Base-by-base conservation (phyloP, 2,113 vertebrate genomes). In the Gadus macrocephalus region DNA sequence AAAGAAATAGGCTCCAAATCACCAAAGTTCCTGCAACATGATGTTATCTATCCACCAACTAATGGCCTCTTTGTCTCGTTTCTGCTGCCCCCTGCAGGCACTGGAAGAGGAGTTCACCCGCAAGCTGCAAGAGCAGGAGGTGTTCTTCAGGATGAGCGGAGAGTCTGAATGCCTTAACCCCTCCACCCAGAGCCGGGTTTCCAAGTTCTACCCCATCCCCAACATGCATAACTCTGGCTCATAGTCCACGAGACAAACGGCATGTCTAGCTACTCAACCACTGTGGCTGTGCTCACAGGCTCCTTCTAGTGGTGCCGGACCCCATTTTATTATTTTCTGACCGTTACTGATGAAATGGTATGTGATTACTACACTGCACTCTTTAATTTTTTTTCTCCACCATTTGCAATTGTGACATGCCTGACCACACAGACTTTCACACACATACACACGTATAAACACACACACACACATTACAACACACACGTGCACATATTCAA, bases 91-190 rank as follows among this genome's bases (percentile, higher is more conserved):
- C 81, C 87, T 90, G 82, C 86, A 99, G 97, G 95, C 94, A 0
- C 82, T 99, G 61, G 97, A 99, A 89, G 97, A 99, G 77, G 97
- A 99, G 87, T 99, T 99, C 93, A 95, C 95, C 28, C 92, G 97
- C 59, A 98, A 98, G 81, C 91, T 97, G 11, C 97, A 99, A 85
- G 97, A 99, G 81, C 97, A 99, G 86, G 97, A 99, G 84, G 95
- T 99, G 66, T 99, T 99, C 90, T 99, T 99, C 90, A 97, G 94
- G 92, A 98, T 98, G 96, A 97, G 95, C 64, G 97, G 97, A 31
- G 97, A 99, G 76, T 99, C 97, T 0, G 97, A 99, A 94, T 99
- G 96, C 94, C 96, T 99, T 93, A 99, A 99, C 84, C 97, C 97
- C 74, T 94, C 93, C 27, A 87, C 96, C 4, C 96, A 98, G 87